Evolutionary conservation across 2,797 vertebrate genomes (phyloP), one percentile per base, ranked within the genome.

Genomic region (Odontamblyopus rebecca): DNA sequence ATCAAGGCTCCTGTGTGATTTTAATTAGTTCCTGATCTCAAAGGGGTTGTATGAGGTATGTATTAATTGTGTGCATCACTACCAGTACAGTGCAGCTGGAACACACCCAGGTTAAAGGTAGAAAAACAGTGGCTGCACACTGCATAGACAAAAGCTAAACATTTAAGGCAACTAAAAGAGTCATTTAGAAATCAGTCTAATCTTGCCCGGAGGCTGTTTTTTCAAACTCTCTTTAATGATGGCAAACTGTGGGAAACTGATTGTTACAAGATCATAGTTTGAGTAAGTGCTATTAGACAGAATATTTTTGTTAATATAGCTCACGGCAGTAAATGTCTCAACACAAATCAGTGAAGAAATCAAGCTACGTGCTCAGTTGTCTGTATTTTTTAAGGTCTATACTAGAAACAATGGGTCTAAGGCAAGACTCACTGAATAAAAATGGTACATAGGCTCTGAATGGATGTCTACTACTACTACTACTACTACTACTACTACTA

Each of bases 1-100:
- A 23, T 73, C 60, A 76, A 76, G 41, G 23, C 56, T 76, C 62
- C 35, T 57, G 7, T 74, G 51, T 63, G 19, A 75, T 61, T 84
- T 78, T 59, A 68, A 74, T 60, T 70, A 23, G 32, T 51, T n/a
- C 44, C 51, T 69, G 41, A 50, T 51, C 64, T 66, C 64, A 66
- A n/a, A 27, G 13, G 64, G 44, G 15, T 50, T 66, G 26, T 51
- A 66, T 66, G 23, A 66, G 44, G 64, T 66, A 66, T 66, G 51
- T 66, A 66, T 50, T 51, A 66, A 66, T 66, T 38, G 18, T 50
- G 23, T 29, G 15, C 26, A 66, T 66, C 44, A 51, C 64, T 51
- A 9, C 19, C 41, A 66, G 64, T 30, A 51, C 13, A 65, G 29
- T 26, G 38, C 41, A 30, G 35, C 19, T 63, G 61, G 35, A n/a